Evolutionary conservation across 2,888 invertebrate genomes (phyloP).

Genomic region (Ecliptopera silaceata): DNA sequence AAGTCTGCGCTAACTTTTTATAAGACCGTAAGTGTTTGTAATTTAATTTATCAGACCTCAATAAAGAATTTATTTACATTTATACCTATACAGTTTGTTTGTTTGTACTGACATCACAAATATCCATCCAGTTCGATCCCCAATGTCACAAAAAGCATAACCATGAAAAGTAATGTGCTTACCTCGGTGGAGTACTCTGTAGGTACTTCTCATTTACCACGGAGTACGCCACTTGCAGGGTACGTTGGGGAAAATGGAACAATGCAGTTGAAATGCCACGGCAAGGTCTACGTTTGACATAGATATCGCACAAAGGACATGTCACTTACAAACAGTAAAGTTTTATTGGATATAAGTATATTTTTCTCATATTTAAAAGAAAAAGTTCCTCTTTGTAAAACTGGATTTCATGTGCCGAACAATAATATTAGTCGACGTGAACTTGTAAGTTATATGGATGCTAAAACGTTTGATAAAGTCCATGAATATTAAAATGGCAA

Average conservation of each 20-base stretch:
- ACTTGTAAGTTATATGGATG: no score
- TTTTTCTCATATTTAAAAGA: slow-evolving; percentile 1
- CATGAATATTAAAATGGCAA: background rate
- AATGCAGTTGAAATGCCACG: slow-evolving; percentile 63
- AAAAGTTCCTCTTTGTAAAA: background rate
- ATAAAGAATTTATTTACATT: no score
- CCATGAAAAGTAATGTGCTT: slow-evolving; percentile 24
- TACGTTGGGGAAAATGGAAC: slow-evolving; percentile 46
- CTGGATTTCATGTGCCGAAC: no score
- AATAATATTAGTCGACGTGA: no score
- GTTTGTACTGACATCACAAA: background rate
- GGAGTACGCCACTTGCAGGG: slow-evolving; percentile 34
- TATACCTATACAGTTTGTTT: no score
- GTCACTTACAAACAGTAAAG: slow-evolving; percentile 55
- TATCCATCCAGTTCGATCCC: slow-evolving; percentile 8
- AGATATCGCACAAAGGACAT: slow-evolving; percentile 64
- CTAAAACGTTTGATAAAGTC: background rate
- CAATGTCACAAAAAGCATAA: slow-evolving; percentile 14
- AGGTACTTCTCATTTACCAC: slow-evolving; percentile 24
- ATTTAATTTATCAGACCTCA: no score
- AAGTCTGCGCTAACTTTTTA: no score
- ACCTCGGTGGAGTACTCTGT: slow-evolving; percentile 11
- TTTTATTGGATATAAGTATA: slow-evolving; percentile 32
- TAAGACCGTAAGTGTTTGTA: no score
- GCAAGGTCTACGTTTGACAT: slow-evolving; percentile 68